Evolutionary conservation across 1,140 invertebrate genomes (phyloP), one percentile per base, ranked within the genome.

Genomic region (Aphelinus certus): DNA sequence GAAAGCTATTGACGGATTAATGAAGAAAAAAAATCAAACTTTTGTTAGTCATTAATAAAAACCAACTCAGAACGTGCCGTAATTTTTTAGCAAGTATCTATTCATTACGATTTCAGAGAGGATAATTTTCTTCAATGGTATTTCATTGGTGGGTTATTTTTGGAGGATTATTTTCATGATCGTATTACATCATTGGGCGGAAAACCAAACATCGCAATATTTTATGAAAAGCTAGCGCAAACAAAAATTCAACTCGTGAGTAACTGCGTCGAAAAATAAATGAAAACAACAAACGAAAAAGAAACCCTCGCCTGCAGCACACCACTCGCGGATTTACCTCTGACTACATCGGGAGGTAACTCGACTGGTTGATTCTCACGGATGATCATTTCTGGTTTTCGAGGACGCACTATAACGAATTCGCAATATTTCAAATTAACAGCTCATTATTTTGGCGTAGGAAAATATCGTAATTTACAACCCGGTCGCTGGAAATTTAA

Each of bases 331-430:
- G 68, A 80, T 76, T 86, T 91, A 96, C 95, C 94, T 94, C 95
- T 92, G 76, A 95, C 93, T 83, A 97, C 96, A 88, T 96, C 95
- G 78, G 95, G 94, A 71, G 96, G 95, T 81, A 97, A 89, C 84
- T 96, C 95, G 78, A 92, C 87, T 7, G 96, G 96, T 85, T 95
- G 92, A 89, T 94, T 97, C 89, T 97, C 96, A 80, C 95, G 92
- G 82, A 97, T 96, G 80, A 97, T 97, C 88, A 96, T 90, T 88
- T 96, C 94, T 76, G 94, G 93, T 85, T 94, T 95, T 84, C 92
- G 90, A 61, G 92, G 91, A 81, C 88, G 91, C 70, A 90, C 91
- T 90, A 85, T 7, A 76, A 76, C 55, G 26, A 26, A 26, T 26
- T 26, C 26, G 26, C 26, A 26, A 26, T 26, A 26, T 26, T 26